Percentiles rank a stretch among this genome's conserved stretches.
Evolutionary conservation across 2,888 invertebrate species (phyloP).

Genomic region (Galerucella nymphaeae): DNA sequence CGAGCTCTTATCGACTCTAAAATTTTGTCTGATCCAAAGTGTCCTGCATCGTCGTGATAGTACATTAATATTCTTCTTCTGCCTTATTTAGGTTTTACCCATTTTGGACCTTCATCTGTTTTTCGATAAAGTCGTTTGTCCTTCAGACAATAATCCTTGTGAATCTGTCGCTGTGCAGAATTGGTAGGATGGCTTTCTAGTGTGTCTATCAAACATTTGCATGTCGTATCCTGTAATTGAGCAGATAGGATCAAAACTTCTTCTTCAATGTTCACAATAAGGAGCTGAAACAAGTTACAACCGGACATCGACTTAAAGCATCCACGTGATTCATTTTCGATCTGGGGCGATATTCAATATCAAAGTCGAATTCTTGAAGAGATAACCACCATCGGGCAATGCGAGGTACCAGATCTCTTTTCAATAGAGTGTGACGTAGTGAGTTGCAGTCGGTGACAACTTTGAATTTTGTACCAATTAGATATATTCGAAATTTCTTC

Average conservation of each 20-base stretch:
- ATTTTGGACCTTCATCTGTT: conserved; percentile 35
- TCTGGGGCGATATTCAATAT: conserved; percentile 49
- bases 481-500: conserved; percentile 40
- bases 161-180: conserved; percentile 32
- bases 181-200: conserved; percentile 30
- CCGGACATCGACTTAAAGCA: no score
- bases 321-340: no score
- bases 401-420: conserved; percentile 51
- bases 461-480: conserved; percentile 16
- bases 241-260: conserved; percentile 43
- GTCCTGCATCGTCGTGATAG: conserved; percentile 51
- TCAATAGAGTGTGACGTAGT: conserved; percentile 43
- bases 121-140: conserved; percentile 40
- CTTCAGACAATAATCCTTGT: conserved; percentile 42
- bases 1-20: no score
- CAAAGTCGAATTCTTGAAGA: conserved; percentile 54
- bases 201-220: conserved; percentile 37
- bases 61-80: conserved; percentile 40
- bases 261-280: no score
- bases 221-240: conserved; percentile 41
- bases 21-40: no score
- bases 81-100: conserved; percentile 40
- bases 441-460: conserved; percentile 48
- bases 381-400: conserved; percentile 56
- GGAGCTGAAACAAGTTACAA: no score